A percentile compares a stretch with the other conserved stretches of the same genome.
Conservation (phyloP, 2,797 vertebrate species). For the Xiphophorus birchmanni region DNA sequence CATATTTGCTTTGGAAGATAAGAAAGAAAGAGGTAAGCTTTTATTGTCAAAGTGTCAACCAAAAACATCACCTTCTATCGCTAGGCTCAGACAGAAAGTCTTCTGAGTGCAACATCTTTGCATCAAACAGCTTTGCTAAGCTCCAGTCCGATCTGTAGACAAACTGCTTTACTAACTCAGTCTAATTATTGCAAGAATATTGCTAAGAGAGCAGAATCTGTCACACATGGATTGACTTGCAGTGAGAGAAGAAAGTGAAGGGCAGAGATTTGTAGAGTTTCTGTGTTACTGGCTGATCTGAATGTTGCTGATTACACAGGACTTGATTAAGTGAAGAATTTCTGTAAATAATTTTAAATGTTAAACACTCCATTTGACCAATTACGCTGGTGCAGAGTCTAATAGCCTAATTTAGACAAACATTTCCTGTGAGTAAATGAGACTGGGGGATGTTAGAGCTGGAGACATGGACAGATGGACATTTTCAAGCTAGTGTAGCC, state of each 20-base stretch:
- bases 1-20: background rate
- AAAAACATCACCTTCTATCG: background rate
- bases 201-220: conserved; percentile 26
- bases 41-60: background rate
- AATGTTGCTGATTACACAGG: conserved; percentile 8
- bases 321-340: conserved; percentile 12
- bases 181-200: conserved; percentile 25
- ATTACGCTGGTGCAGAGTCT: background rate
- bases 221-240: conserved; percentile 28
- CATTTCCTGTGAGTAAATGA: background rate
- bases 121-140: conserved; percentile 20
- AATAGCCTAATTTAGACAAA: background rate
- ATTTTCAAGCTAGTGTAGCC: background rate
- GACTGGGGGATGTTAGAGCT: background rate
- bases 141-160: conserved; percentile 29
- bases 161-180: conserved; percentile 18
- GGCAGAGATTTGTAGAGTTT: background rate
- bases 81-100: background rate
- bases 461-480: background rate
- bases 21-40: background rate
- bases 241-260: background rate
- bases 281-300: conserved; percentile 5
- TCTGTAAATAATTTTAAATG: conserved; percentile 2
- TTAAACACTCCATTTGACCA: background rate
- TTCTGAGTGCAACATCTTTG: background rate